Evolutionary conservation across 2,113 vertebrate species (phyloP).

Genomic region (Anhinga rufa): DNA sequence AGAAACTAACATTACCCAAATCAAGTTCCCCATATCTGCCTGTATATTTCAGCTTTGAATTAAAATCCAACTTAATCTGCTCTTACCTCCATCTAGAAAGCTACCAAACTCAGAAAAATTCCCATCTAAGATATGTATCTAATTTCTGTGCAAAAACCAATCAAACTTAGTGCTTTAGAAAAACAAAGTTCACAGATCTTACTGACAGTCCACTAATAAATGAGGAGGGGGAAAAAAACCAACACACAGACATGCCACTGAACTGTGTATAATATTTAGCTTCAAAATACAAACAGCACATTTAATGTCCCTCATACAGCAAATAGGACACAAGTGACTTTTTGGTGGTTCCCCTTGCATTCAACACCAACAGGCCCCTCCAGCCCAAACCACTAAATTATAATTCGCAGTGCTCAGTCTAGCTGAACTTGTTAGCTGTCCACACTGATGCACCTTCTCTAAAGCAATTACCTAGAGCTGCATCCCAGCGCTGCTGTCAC

Average conservation of each 20-base stretch:
- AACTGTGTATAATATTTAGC: neutral
- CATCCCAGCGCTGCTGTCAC: neutral
- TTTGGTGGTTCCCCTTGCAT: neutral
- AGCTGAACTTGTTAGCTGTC: neutral
- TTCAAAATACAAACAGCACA: neutral
- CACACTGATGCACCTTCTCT: neutral
- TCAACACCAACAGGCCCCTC: neutral
- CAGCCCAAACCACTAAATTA: neutral
- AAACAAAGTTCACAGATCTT: neutral
- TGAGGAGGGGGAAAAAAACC: neutral
- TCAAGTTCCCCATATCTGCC: neutral
- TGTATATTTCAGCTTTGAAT: neutral
- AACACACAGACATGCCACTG: neutral
- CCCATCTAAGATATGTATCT: neutral
- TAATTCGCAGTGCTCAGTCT: neutral
- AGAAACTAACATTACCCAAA: neutral
- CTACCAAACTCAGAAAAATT: neutral
- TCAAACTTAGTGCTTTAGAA: neutral
- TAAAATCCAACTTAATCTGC: neutral
- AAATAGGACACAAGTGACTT: neutral
- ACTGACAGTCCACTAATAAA: neutral
- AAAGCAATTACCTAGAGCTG: neutral
- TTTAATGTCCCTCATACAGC: neutral
- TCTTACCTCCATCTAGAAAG: neutral
- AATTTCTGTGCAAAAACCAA: neutral